Percentiles rank a stretch among this genome's conserved stretches.
phyloP scores from a whole-genome alignment of 2,888 invertebrate genomes.

The Melieria crassipennis region DNA sequence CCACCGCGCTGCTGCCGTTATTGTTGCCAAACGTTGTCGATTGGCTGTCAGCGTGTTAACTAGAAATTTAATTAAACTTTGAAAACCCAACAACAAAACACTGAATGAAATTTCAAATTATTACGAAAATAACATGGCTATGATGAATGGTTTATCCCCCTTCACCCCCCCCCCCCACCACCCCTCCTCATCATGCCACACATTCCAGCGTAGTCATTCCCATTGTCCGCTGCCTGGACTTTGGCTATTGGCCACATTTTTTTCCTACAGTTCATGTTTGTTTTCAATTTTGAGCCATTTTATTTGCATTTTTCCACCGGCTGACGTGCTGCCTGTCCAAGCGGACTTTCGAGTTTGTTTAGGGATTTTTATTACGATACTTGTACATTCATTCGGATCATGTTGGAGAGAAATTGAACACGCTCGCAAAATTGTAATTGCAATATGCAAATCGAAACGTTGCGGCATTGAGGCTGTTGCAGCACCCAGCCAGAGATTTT shows the following conservation, averaged over 20 bases:
- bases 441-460: slow-evolving; percentile 28
- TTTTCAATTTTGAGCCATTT: slow-evolving; percentile 43
- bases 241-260: neutral
- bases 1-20: slow-evolving; percentile 1
- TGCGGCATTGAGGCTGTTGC: too few relatives aligned
- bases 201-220: neutral
- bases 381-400: slow-evolving; percentile 29
- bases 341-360: slow-evolving; percentile 11
- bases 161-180: neutral
- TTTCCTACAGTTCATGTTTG: slow-evolving; percentile 39
- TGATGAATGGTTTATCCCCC: slow-evolving; percentile 40
- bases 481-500: too few relatives aligned
- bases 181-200: too few relatives aligned
- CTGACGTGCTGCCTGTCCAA: neutral
- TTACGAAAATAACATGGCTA: slow-evolving; percentile 43
- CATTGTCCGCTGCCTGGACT: neutral
- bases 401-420: slow-evolving; percentile 37
- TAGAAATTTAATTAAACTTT: slow-evolving; percentile 54
- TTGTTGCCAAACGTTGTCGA: slow-evolving; percentile 32
- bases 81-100: slow-evolving; percentile 30
- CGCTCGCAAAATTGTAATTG: slow-evolving; percentile 34
- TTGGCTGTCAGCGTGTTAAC: slow-evolving; percentile 43
- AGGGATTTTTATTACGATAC: slow-evolving; percentile 26
- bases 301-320: slow-evolving; percentile 4
- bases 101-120: slow-evolving; percentile 39